phyloP scores from a whole-genome alignment of 2,797 vertebrate genomes.

The Cyprinella venusta region DNA sequence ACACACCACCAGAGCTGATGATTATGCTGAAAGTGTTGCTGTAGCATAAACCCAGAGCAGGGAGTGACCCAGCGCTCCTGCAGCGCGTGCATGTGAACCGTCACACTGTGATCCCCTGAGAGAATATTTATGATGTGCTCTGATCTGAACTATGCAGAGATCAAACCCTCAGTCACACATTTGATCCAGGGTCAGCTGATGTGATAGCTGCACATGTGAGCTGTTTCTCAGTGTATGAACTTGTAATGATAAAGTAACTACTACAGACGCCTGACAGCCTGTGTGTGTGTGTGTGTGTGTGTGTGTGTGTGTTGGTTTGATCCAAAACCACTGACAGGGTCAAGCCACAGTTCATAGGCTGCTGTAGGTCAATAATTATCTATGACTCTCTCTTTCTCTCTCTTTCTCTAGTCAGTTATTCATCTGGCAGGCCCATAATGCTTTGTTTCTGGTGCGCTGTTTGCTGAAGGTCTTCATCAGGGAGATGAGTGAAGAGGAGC shows the following conservation, averaged over 20 bases:
- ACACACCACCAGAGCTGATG: neutral
- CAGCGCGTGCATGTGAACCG: constrained; percentile 1
- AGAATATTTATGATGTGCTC: constrained; percentile 12
- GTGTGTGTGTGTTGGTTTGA: constrained; percentile 2
- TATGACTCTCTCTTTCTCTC: constrained; percentile 42
- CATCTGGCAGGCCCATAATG: constrained; percentile 98
- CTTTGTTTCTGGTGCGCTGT: constrained; percentile 95
- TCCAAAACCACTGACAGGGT: constrained; percentile 11
- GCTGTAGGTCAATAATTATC: constrained; percentile 3
- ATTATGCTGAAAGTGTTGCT: constrained; percentile 6
- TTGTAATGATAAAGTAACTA: neutral
- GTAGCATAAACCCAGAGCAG: neutral
- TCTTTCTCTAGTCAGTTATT: constrained; percentile 89
- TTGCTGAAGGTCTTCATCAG: constrained; percentile 95
- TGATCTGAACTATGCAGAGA: neutral
- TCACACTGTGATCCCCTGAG: neutral
- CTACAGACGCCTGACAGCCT: neutral
- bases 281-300: no score
- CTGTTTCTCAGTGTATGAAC: neutral
- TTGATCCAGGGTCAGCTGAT: neutral
- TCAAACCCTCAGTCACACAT: constrained; percentile 9
- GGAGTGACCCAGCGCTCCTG: constrained; percentile 11
- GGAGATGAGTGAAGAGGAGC: constrained; percentile 90
- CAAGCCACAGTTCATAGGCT: constrained; percentile 26
- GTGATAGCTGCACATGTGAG: neutral